Percentiles rank a stretch among this genome's conserved stretches.
These are phyloP conservation scores for Tachina fera DNA, from an alignment of 2,888 invertebrate species.

Conservation along the genomic window DNA sequence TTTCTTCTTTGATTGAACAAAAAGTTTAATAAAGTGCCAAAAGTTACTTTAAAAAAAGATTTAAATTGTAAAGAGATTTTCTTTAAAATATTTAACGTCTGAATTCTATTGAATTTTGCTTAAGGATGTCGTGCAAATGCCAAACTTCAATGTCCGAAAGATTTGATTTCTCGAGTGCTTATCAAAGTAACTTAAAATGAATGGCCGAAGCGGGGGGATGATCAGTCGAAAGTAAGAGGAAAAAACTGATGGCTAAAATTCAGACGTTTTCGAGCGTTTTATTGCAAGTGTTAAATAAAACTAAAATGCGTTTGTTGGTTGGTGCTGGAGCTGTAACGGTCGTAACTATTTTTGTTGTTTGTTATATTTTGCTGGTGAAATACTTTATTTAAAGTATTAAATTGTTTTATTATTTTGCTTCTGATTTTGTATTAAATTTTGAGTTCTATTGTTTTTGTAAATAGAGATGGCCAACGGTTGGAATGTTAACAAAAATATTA, in stretches of 20 bases:
- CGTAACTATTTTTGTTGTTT: constrained; percentile 59
- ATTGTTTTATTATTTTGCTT: neutral
- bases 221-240: constrained; percentile 51
- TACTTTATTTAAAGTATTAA: constrained; percentile 43
- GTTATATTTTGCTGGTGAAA: constrained; percentile 48
- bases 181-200: constrained; percentile 63
- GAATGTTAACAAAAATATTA: constrained; percentile 56
- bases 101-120: constrained; percentile 77
- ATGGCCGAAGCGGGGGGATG: constrained; percentile 68
- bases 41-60: constrained; percentile 65
- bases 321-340: constrained; percentile 52
- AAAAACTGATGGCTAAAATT: constrained; percentile 61
- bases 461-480: constrained; percentile 70
- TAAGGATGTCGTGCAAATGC: constrained; percentile 64
- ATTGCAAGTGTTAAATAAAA: constrained; percentile 43
- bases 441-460: constrained; percentile 70
- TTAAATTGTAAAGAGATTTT: constrained; percentile 44
- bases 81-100: constrained; percentile 74
- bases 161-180: constrained; percentile 32
- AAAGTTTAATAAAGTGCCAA: constrained; percentile 71
- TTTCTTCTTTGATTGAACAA: constrained; percentile 33
- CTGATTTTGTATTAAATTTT: constrained; percentile 62
- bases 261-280: constrained; percentile 58
- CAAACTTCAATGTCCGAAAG: constrained; percentile 73
- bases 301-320: constrained; percentile 59